Conservation (phyloP, 2,888 invertebrate species). For the Macaria notata region DNA sequence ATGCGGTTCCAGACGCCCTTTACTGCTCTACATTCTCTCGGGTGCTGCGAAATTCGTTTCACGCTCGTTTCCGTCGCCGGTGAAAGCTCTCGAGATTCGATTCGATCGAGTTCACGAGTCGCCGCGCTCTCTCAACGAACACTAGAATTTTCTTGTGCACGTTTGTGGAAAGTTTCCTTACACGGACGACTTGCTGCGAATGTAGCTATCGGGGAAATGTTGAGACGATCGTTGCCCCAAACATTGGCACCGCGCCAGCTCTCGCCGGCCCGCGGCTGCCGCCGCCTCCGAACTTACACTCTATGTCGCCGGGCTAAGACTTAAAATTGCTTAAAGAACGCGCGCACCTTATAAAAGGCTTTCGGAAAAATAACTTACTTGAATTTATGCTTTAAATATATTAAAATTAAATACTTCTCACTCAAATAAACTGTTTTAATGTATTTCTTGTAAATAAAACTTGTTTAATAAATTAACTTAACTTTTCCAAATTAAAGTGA, state of each 20-base stretch:
- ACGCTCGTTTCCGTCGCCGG: slow-evolving; percentile 40
- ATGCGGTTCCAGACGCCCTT: slow-evolving; percentile 47
- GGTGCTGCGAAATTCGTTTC: slow-evolving; percentile 41
- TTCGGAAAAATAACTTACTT: slow-evolving; percentile 3
- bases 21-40: slow-evolving; percentile 43
- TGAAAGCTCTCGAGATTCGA: slow-evolving; percentile 51
- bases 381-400: slow-evolving; percentile 5
- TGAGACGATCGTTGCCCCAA: slow-evolving; percentile 60
- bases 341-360: slow-evolving; percentile 1
- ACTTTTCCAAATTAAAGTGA: no score
- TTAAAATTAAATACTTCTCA: background rate
- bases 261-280: slow-evolving; percentile 40
- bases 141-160: slow-evolving; percentile 49
- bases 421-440: no score
- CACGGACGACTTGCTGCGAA: slow-evolving; percentile 57
- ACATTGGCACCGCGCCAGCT: slow-evolving; percentile 63
- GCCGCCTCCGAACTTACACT: slow-evolving; percentile 36
- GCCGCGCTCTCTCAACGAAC: slow-evolving; percentile 49
- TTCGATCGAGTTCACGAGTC: slow-evolving; percentile 60
- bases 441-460: no score
- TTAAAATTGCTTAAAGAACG: slow-evolving; percentile 31
- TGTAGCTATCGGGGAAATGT: slow-evolving; percentile 62
- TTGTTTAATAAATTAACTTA: no score
- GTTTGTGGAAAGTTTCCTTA: slow-evolving; percentile 61
- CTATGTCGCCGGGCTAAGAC: slow-evolving; percentile 32